Evolutionary conservation across 2,797 vertebrate species (phyloP), one percentile per base, ranked within the genome.

Genomic region (Podarcis siculus): DNA sequence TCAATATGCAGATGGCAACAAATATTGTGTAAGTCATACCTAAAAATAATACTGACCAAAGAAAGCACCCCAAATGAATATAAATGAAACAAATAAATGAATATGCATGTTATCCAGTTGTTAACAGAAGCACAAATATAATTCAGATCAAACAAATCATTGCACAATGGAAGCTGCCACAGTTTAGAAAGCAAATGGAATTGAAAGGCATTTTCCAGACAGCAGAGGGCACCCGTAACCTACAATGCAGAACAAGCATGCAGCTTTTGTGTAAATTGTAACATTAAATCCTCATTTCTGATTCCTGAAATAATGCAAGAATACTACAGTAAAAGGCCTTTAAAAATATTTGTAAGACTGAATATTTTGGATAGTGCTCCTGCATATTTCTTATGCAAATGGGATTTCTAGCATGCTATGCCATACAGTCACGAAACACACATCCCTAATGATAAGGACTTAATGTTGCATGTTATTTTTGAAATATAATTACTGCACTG

Each of bases 181-280:
- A 55, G 5, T 13, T 37, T 19, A 32, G 84, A 79, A 55, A 87
- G 61, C 2, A 86, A 86, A 86, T 55, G 66, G 0, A 25, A 93
- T 1, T 0, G 1, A 4, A 5, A 49, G 84, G 73, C 81, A 49
- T 86, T 95, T 75, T 75, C 45, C 5, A 93, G 91, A 91, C 10
- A 97, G 96, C 93, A 97, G 97, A 97, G 96, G 97, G 97, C 96
- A 93, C 94, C 91, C 93, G 64, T 86, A 92, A 66, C 93, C 92
- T 88, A 49, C 93, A 87, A 13, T 94, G 94, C 30, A 91, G 88
- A 92, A 92, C 92, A 86, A 80, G 80, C 39, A 13, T 37, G 27
- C 15, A 1, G 17, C 66, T 21, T 8, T 39, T 58, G 27, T 3
- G 13, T 35, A 91, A 85, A 90, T 90, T 91, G 91, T 84, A 75